These are phyloP conservation scores for Romanogobio albipinnatus DNA, from an alignment of 2,113 vertebrate species.

Conservation along the genomic window DNA sequence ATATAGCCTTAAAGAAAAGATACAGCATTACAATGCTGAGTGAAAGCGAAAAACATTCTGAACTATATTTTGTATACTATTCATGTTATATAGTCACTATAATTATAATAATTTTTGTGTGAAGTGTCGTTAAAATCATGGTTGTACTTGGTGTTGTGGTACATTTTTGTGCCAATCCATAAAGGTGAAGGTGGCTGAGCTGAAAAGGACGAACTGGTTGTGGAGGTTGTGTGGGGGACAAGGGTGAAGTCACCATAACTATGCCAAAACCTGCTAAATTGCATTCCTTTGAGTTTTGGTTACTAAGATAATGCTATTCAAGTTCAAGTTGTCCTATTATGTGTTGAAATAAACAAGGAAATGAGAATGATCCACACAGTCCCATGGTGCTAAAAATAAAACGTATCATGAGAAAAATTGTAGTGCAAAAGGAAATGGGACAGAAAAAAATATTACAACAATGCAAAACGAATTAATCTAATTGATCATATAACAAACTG, in stretches of 20 bases:
- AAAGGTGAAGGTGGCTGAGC: constrained; percentile 70
- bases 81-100: background rate
- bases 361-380: background rate
- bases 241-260: background rate
- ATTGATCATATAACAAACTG: too few relatives aligned
- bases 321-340: background rate
- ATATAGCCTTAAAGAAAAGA: background rate
- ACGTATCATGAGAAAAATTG: background rate
- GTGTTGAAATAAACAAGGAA: background rate
- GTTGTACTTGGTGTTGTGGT: background rate
- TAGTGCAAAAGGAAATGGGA: background rate
- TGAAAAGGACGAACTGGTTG: constrained; percentile 81
- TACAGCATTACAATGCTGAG: background rate
- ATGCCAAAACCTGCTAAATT: background rate
- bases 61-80: background rate
- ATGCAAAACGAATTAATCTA: background rate
- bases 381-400: background rate
- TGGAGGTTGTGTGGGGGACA: constrained; percentile 74
- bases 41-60: background rate
- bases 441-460: background rate
- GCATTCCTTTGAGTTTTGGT: background rate
- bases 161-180: constrained; percentile 66
- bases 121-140: background rate
- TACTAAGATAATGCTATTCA: background rate
- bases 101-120: background rate